Base-by-base conservation (phyloP, 1,140 invertebrate species). In the Lasaia peninsularis region DNA sequence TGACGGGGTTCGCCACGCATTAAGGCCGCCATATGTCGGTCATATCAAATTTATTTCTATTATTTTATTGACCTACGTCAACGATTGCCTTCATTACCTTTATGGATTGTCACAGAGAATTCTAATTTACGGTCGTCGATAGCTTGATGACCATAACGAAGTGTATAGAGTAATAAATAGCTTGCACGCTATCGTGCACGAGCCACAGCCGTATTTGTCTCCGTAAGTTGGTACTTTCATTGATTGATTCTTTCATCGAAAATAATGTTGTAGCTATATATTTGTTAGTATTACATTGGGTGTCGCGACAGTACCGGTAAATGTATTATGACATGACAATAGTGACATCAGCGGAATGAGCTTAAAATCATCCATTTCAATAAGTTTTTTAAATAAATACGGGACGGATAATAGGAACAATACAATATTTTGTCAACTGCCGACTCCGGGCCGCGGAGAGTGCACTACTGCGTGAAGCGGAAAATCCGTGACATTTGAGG, bases 301-400 rank as follows among this genome's bases (percentile, higher is more conserved):
- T 24, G 52, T 60, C 40, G 52, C 31, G 8, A 31, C 37, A 56
- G 34, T 53, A 64, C 54, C 24, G 37, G 69, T 78, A 75, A 78
- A 71, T 75, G 70, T 74, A 88, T 86, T 82, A 85, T 72, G 63
- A 14, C 69, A 65, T 63, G 62, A 88, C 83, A 88, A 88, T 75
- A 69, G 83, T 52, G 55, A 71, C 73, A 85, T 86, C 77, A 74
- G 68, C 59, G 69, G 77, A 78, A 80, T 77, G 72, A 71, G 82
- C 82, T 88, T 88, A 88, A 80, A 86, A 83, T 86, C 83, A 88
- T 86, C 77, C 83, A 88, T 88, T 87, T 86, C 84, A 86, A 88
- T 88, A 86, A 86, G 79, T 80, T 86, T 88, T 88, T 88, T 86
- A 88, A 88, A 88, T 88, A 88, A 88, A 88, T 88, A 88, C 80